Base-by-base conservation (phyloP, 2,888 invertebrate species). In the Saturnia japonica region DNA sequence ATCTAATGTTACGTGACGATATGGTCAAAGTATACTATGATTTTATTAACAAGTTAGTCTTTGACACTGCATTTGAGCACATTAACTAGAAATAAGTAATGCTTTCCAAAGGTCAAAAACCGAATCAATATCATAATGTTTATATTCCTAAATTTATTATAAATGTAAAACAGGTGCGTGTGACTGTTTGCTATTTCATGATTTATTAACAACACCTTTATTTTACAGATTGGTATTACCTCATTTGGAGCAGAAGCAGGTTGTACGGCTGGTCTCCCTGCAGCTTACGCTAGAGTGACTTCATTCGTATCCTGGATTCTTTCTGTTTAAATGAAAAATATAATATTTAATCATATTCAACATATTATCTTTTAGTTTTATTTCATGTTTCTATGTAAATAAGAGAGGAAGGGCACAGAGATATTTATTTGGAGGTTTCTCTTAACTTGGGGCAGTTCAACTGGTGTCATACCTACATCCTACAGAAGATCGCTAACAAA, bases 251-350 rank as follows among this genome's bases (percentile, higher is more conserved):
- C 85, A 16, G 34, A 9, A 0, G 78, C 64, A 2, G 87, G 88
- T n/a, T 89, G 88, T 71, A 7, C 77, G 4, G 68, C n/a, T 6
- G 86, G 88, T 0, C 74, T 78, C 3, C 88, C 89, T 2, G 85
- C 85, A 43, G 88, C 83, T 3, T 89, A 75, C 72, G 82, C 88
- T 62, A 81, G 88, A 70, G 77, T 86, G 12, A 85, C 89, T 0
- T 80, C 84, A 12, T 88, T 72, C 76, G 60, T 82, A 19, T 42
- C 70, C 66, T 90, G 88, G 87, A 71, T 90, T 42, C 45, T 28
- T 19, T 70, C 75, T 11, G 60, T 70, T 51, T 75, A 74, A 74
- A 68, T 54, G 69, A 28, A 34, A 47, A 69, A 43, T 43, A 43
- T n/a, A n/a, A n/a, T n/a, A n/a, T n/a, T 34, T 34, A 34, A 34